Conservation (phyloP, 2,797 vertebrate species). For the Dendrocincla fuliginosa region DNA sequence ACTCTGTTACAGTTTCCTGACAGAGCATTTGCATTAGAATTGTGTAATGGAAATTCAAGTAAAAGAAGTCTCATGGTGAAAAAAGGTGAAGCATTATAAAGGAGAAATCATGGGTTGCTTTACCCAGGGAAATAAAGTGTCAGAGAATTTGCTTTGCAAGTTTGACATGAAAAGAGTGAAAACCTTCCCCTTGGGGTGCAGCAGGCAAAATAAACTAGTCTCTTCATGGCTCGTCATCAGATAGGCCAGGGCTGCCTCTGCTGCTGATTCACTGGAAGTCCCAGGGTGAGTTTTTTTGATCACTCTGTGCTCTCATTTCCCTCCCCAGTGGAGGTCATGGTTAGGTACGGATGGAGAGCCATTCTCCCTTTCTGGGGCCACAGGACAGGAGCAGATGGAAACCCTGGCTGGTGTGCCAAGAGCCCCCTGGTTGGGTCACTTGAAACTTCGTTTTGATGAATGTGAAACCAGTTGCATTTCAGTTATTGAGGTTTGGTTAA, state of each 20-base stretch:
- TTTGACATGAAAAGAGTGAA: not conserved
- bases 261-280: constrained; percentile 13
- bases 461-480: not conserved
- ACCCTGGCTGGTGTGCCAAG: not conserved
- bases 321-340: not conserved
- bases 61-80: not conserved
- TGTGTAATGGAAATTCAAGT: constrained; percentile 1
- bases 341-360: not conserved
- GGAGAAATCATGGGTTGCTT: not conserved
- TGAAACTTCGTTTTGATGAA: not conserved
- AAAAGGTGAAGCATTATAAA: not conserved
- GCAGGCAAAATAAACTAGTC: not conserved
- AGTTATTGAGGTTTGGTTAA: not conserved
- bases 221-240: rapidly evolving
- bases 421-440: not conserved
- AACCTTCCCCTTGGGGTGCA: not conserved
- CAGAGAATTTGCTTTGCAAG: not conserved
- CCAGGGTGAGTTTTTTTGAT: not conserved
- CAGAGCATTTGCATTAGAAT: not conserved
- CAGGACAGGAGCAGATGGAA: not conserved
- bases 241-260: not conserved
- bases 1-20: not conserved
- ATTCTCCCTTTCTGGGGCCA: not conserved
- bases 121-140: not conserved
- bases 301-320: not conserved